Conservation (phyloP, 2,113 vertebrate species). For the Trichechus manatus region DNA sequence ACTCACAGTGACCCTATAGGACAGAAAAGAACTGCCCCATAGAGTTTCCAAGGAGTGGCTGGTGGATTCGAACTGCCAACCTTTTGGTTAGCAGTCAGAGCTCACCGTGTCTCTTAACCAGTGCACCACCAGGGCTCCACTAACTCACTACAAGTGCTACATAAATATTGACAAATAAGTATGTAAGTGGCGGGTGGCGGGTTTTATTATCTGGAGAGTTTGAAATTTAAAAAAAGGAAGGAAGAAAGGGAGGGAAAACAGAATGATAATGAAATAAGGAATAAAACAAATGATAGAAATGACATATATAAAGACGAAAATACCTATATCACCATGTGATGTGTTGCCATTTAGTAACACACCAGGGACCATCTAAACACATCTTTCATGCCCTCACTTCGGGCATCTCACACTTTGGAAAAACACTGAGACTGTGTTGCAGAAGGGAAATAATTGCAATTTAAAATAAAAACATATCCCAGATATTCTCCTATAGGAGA, state of each 20-base stretch:
- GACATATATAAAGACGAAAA: not conserved
- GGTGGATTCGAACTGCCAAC: no score
- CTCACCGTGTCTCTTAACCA: no score
- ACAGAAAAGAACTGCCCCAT: no score
- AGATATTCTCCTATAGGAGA: not conserved
- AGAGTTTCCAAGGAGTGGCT: no score
- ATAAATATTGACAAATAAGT: not conserved
- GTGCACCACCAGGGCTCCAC: no score
- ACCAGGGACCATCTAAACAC: not conserved
- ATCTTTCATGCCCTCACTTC: no score
- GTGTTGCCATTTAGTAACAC: not conserved
- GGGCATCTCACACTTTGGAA: not conserved
- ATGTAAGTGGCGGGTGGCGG: not conserved
- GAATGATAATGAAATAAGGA: not conserved
- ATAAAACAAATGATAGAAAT: not conserved
- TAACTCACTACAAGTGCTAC: not conserved
- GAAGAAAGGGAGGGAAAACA: not conserved
- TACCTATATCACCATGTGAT: not conserved
- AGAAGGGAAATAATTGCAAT: not conserved
- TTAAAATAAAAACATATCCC: not conserved
- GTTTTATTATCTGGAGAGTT: not conserved
- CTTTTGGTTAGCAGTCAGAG: no score
- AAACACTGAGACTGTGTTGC: not conserved
- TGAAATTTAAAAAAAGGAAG: not conserved
- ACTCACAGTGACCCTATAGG: no score